A percentile compares a stretch with the other conserved stretches of the same genome.
phyloP scores from a whole-genome alignment of 2,113 vertebrate species.

The Petrocephalus microphthalmus region DNA sequence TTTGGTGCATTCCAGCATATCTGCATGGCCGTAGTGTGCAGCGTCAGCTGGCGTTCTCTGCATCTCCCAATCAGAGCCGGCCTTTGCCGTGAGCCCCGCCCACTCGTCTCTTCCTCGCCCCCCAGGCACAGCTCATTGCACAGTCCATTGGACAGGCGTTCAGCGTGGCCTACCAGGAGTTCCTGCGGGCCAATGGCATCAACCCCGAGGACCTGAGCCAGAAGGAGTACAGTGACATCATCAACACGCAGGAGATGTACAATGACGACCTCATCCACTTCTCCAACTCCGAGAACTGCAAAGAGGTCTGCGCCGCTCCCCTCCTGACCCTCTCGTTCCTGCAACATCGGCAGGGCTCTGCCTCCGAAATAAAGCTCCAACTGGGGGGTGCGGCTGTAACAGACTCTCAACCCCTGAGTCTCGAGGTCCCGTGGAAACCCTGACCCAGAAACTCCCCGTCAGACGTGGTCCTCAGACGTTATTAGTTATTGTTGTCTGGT shows the following conservation, averaged over 20 bases:
- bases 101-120: not conserved
- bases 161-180: conserved; percentile 98
- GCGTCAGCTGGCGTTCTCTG: not conserved
- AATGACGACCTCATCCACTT: conserved; percentile 98
- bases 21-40: not conserved
- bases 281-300: conserved; percentile 98
- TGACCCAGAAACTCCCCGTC: not conserved
- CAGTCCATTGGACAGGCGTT: conserved; percentile 98
- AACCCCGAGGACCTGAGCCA: conserved; percentile 98
- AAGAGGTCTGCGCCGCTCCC: conserved; percentile 73
- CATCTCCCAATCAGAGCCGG: not conserved
- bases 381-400: not conserved
- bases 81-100: not conserved
- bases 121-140: conserved; percentile 92
- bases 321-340: not conserved
- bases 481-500: not conserved
- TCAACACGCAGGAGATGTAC: conserved; percentile 99
- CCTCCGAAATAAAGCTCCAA: not conserved
- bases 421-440: no score
- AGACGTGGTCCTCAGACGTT: not conserved
- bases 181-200: conserved; percentile 93
- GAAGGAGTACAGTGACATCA: conserved; percentile 98
- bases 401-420: not conserved
- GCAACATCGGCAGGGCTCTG: not conserved
- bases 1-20: conserved; percentile 15